phyloP scores from a whole-genome alignment of 1,140 invertebrate species.

The Chrysoperla carnea region DNA sequence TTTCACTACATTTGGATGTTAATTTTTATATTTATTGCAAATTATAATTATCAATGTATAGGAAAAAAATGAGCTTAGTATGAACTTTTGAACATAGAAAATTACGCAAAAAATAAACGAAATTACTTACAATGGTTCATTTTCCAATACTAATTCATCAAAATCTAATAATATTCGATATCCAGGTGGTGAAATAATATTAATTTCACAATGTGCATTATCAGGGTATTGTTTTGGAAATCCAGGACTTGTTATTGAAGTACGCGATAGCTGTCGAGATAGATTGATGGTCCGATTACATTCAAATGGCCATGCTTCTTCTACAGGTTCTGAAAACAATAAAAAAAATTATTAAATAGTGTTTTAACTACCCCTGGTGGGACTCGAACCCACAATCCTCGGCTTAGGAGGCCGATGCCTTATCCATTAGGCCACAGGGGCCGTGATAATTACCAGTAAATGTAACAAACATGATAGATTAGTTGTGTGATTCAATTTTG shows the following conservation, averaged over 20 bases:
- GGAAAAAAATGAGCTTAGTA: no score
- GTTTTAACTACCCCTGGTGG: neutral
- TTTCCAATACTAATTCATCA: constrained; percentile 47
- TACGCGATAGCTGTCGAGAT: constrained; percentile 32
- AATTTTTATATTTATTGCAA: no score
- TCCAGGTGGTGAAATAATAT: constrained; percentile 34
- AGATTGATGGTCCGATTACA: constrained; percentile 45
- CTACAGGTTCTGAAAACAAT: constrained; percentile 17
- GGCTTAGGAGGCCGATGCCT: constrained; percentile 12
- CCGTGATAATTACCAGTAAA: no score
- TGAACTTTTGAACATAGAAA: no score
- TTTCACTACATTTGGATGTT: neutral
- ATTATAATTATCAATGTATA: no score
- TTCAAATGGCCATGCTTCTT: constrained; percentile 20
- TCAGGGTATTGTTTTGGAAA: constrained; percentile 54
- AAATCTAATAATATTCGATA: constrained; percentile 43
- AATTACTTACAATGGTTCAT: constrained; percentile 47
- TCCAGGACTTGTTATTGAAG: constrained; percentile 40
- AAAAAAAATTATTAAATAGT: neutral
- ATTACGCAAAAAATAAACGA: no score
- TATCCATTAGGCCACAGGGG: neutral
- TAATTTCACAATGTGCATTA: constrained; percentile 41
- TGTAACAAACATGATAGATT: no score
- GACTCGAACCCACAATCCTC: neutral
- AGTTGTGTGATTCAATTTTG: no score